Conservation (phyloP, 30 jellyfish, hydroid and myxozoan genomes). For the Nemopilema nomurai region DNA sequence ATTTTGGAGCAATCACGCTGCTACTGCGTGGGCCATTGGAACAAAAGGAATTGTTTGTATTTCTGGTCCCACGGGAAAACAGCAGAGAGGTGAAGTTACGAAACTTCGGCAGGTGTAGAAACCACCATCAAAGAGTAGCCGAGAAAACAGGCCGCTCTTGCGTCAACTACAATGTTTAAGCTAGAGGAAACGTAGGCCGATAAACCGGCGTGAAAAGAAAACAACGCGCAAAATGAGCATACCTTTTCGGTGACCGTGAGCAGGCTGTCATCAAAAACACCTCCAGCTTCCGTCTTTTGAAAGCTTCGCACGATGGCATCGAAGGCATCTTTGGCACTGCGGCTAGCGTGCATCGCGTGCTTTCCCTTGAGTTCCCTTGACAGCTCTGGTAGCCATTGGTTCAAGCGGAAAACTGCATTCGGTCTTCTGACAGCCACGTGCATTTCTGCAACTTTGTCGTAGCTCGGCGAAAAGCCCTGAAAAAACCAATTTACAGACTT, state of each 20-base stretch:
- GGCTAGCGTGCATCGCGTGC: slow-evolving; percentile 50
- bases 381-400: slow-evolving; percentile 59
- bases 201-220: no score
- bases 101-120: no score
- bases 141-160: no score
- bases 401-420: slow-evolving; percentile 62
- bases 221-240: neutral
- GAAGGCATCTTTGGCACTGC: slow-evolving; percentile 53
- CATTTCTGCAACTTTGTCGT: slow-evolving; percentile 22
- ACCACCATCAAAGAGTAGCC: no score
- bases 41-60: no score
- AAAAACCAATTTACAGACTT: no score
- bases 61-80: no score
- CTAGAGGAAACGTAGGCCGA: no score
- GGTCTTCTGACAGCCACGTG: slow-evolving; percentile 61
- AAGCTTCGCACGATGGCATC: slow-evolving; percentile 48
- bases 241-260: slow-evolving; percentile 48
- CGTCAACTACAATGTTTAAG: no score
- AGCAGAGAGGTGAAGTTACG: no score
- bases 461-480: slow-evolving; percentile 51
- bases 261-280: slow-evolving; percentile 42
- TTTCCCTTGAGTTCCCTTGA: slow-evolving; percentile 35
- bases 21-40: no score
- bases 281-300: slow-evolving; percentile 59
- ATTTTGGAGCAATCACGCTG: no score